Percentiles rank a stretch among this genome's conserved stretches.
Evolutionary conservation across 2,888 invertebrate genomes (phyloP).

Genomic region (Dolichomitus sp.): DNA sequence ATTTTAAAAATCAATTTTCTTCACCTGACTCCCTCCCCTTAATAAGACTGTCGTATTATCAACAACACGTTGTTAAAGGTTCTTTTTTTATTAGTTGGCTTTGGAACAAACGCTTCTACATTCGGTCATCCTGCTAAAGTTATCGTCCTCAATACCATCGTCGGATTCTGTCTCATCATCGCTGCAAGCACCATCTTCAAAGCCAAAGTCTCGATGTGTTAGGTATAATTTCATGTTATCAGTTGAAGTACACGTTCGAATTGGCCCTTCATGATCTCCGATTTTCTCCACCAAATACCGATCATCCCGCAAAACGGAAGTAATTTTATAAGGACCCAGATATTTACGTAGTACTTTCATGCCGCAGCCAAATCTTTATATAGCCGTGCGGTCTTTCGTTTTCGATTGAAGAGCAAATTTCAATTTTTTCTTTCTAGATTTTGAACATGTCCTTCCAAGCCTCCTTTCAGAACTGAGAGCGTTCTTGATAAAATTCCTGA

Average conservation of each 20-base stretch:
- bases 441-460: conserved; percentile 41
- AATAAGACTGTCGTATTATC: too few relatives aligned
- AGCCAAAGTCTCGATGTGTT: neutral
- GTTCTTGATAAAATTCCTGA: neutral
- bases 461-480: conserved; percentile 27
- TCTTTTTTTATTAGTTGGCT: too few relatives aligned
- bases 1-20: too few relatives aligned
- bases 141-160: too few relatives aligned
- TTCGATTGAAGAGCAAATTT: conserved; percentile 43
- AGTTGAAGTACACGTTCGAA: neutral
- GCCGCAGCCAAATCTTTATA: conserved; percentile 59
- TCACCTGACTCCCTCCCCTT: too few relatives aligned
- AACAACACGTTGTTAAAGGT: too few relatives aligned
- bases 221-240: neutral
- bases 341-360: neutral
- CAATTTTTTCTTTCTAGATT: conserved; percentile 58
- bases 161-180: too few relatives aligned
- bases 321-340: neutral
- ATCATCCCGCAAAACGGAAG: neutral
- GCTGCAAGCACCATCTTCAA: too few relatives aligned
- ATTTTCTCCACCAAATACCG: neutral
- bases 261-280: neutral
- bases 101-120: too few relatives aligned
- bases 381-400: conserved; percentile 45
- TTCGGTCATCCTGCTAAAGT: too few relatives aligned